Base-by-base conservation (phyloP, 2,113 vertebrate genomes). In the Thamnophis sirtalis region DNA sequence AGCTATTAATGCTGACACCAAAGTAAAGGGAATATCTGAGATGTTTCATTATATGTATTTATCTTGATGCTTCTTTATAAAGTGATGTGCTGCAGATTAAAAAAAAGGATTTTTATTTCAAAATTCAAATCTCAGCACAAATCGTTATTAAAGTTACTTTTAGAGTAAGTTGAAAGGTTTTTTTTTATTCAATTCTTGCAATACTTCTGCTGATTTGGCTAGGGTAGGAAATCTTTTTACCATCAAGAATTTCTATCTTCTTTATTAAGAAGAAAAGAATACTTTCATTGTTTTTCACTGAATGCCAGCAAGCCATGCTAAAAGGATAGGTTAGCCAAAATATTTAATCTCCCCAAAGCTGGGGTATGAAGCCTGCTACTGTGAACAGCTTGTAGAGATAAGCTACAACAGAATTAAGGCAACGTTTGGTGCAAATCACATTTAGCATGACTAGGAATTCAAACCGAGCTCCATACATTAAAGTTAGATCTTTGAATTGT, bases 1-100 rank as follows among this genome's bases (percentile, higher is more conserved):
- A n/a, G 43, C 54, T 85, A 22, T 89, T 80, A 50, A 22, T 92
- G 28, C 53, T 58, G 68, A 50, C 48, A 92, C 43, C 80, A 38
- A 58, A 38, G 43, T 60, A 88, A 38, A n/a, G 63, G 68, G 38
- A 84, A 24, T n/a, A 17, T 33, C n/a, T 56, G 53, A 88, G 68
- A 68, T 86, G 48, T 86, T 56, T 86, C 28, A 88, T 92, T 43
- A 87, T 84, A 48, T 89, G 68, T 89, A 56, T 92, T 49, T 80
- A 80, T 84, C 56, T 80, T 88, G 88, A 73, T n/a, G 60, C 11
- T n/a, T 73, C 56, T 88, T 91, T 54, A 80, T 88, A 55, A 80
- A 88, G 33, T n/a, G 26, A 0, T 55, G 43, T 86, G 55, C 21
- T 92, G 15, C 11, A 68, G 15, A 68, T 91, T 53, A 85, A 91